These are phyloP conservation scores for Tenthredo scrophulariae DNA, from an alignment of 2,888 invertebrate species.

Conservation along the genomic window DNA sequence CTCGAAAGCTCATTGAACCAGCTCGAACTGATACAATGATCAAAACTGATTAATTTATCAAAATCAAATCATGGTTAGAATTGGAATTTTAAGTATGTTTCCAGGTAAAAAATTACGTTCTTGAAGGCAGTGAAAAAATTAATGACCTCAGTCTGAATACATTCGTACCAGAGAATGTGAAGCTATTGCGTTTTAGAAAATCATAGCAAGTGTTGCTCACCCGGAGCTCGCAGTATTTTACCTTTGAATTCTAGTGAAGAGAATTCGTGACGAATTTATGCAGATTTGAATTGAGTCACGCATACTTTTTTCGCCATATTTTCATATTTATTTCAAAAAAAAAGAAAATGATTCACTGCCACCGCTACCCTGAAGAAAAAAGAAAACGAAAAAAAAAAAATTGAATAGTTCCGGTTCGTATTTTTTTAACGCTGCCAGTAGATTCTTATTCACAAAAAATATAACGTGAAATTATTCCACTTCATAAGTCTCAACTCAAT, in stretches of 20 bases:
- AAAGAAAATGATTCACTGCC: background rate
- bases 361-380: background rate
- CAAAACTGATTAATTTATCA: background rate
- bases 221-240: background rate
- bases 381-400: background rate
- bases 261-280: conserved; percentile 18
- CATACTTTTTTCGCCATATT: background rate
- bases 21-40: background rate
- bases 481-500: background rate
- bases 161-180: background rate
- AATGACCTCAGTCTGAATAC: background rate
- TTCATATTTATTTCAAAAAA: conserved; percentile 5
- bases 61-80: background rate
- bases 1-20: background rate
- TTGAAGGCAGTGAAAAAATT: background rate
- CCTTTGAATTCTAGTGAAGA: conserved; percentile 1
- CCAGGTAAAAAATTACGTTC: background rate
- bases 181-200: background rate
- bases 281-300: conserved; percentile 20
- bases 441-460: background rate
- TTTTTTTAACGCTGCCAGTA: background rate
- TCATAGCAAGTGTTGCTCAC: background rate
- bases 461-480: background rate
- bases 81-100: background rate
- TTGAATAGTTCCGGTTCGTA: conserved; percentile 7